phyloP scores from a whole-genome alignment of 2,888 invertebrate species.

The Drosophila picticornis region DNA sequence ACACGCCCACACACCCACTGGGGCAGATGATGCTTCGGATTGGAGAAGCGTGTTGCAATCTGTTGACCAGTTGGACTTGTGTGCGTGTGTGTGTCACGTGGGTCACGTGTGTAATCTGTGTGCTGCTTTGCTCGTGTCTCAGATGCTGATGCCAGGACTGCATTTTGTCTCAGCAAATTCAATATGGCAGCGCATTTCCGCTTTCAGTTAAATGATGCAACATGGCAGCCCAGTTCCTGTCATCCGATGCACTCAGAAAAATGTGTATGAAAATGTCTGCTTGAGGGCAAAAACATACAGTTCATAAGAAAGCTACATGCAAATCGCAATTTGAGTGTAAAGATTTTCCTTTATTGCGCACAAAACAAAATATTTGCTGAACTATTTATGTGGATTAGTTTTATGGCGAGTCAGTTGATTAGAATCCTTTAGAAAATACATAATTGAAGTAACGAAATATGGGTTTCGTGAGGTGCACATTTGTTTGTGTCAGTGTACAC shows the following conservation, averaged over 20 bases:
- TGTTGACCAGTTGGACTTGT: slow-evolving; percentile 6
- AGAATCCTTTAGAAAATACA: background rate
- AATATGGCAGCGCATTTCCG: slow-evolving; percentile 72
- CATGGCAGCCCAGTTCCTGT: slow-evolving; percentile 11
- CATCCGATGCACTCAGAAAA: background rate
- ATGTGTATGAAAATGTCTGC: background rate
- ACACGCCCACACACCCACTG: background rate
- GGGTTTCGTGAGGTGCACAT: background rate
- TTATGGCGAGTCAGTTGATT: background rate
- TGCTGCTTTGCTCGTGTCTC: slow-evolving; percentile 8
- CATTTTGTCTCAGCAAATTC: slow-evolving; percentile 65
- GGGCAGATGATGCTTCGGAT: background rate
- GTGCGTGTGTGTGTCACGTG: background rate
- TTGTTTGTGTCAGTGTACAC: background rate
- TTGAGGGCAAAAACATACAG: background rate
- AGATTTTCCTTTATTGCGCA: background rate
- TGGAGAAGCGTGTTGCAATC: background rate
- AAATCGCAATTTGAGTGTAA: background rate
- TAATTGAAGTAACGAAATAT: no score
- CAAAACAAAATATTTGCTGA: background rate
- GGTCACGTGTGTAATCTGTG: slow-evolving; percentile 30
- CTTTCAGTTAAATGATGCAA: slow-evolving; percentile 54
- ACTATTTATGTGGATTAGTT: no score
- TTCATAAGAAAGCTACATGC: background rate
- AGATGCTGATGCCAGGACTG: slow-evolving; percentile 19